phyloP scores from a whole-genome alignment of 2,113 vertebrate genomes.

The Mus pahari region DNA sequence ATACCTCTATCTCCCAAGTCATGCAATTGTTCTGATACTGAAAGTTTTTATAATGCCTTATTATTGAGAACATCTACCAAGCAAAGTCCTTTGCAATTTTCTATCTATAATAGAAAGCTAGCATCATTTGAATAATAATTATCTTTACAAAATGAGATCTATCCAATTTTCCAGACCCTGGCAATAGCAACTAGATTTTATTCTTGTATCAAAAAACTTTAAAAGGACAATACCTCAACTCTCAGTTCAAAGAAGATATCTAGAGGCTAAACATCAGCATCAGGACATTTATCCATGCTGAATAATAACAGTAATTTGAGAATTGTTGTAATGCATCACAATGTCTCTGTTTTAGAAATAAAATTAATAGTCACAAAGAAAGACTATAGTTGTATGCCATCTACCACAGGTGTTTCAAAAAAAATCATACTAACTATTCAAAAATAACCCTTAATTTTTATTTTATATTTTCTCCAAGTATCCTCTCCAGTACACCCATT shows the following conservation, averaged over 20 bases:
- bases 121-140: neutral
- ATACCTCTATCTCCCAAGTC: too few species aligned
- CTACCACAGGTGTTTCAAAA: neutral
- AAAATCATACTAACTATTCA: neutral
- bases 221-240: neutral
- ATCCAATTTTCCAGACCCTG: neutral
- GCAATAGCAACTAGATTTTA: neutral
- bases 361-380: neutral
- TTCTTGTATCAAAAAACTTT: neutral
- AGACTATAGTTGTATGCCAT: neutral
- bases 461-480: neutral
- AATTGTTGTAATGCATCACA: neutral
- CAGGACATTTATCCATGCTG: neutral
- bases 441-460: neutral
- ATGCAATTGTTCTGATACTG: fast-evolving
- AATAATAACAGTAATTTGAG: neutral
- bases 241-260: neutral
- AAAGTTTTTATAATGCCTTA: neutral
- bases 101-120: neutral
- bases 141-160: neutral
- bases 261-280: neutral
- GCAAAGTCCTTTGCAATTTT: neutral
- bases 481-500: neutral
- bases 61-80: neutral
- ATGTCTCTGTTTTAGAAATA: neutral